A percentile compares a stretch with the other conserved stretches of the same genome.
Conservation (phyloP, 2,113 vertebrate genomes). For the Caloenas nicobarica region DNA sequence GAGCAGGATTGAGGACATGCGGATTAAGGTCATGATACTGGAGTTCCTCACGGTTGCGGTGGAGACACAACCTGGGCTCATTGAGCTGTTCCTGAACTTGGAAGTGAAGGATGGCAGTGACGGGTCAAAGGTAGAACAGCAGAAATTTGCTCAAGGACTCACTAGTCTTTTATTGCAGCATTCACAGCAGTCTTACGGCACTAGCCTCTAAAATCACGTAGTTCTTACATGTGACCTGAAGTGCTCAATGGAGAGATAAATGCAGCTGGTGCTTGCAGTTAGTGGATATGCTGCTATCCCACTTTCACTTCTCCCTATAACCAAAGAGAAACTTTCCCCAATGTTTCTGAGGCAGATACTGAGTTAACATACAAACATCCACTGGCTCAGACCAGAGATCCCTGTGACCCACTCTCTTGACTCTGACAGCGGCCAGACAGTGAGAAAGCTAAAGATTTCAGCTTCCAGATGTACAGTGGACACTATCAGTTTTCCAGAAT, state of each 20-base stretch:
- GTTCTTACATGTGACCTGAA: neutral
- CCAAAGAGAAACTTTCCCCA: neutral
- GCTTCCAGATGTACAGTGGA: neutral
- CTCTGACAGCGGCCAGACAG: neutral
- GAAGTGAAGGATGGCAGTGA: conserved; percentile 88
- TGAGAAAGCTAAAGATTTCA: neutral
- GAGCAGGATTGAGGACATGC: conserved; percentile 94
- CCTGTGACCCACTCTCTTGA: neutral
- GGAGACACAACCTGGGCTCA: conserved; percentile 96
- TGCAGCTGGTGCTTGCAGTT: neutral
- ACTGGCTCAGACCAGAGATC: neutral
- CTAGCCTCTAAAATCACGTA: neutral
- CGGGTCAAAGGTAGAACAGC: conserved; percentile 85
- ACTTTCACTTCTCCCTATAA: neutral
- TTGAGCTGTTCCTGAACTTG: conserved; percentile 95
- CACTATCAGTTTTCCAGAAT: neutral
- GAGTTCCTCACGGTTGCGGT: conserved; percentile 97
- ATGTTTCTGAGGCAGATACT: neutral
- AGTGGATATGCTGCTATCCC: neutral
- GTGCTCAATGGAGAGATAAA: neutral
- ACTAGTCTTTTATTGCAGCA: neutral
- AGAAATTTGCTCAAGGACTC: neutral
- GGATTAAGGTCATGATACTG: conserved; percentile 97
- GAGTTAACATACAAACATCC: neutral
- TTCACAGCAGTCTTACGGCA: fast-evolving